Evolutionary conservation across 2,888 invertebrate genomes (phyloP), one percentile per base, ranked within the genome.

Genomic region (Alsophila aescularia): DNA sequence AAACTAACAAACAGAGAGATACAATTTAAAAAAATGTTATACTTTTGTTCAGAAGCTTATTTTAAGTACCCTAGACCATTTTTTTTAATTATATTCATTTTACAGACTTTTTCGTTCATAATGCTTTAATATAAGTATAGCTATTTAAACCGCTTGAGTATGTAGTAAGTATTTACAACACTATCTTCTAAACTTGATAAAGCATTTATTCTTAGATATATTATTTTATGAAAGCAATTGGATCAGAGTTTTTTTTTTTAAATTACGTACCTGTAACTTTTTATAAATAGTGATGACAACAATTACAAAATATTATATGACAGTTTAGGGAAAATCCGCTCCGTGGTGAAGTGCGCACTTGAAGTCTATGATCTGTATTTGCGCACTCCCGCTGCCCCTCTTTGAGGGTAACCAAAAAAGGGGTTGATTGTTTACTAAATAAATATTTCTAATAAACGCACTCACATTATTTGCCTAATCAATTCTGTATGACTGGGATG

Each of bases 401-500:
- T 50, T 62, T 61, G 69, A 71, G 79, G 73, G 77, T 70, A 70
- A 65, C 67, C 64, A 63, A 66, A 58, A 69, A 70, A 77, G 75
- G 72, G 60, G 64, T 53, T 55, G 48, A 29, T 64, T 87, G 81
- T 89, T 87, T 87, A 69, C 78, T 64, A 60, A 71, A 76, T 72
- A 87, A 90, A 90, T 85, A 86, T 87, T 88, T 83, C 83, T 79
- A 78, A 86, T 85, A 83, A 85, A 74, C 75, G 70, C 70, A 76
- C 78, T 77, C 71, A 67, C 66, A 67, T 75, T 87, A 83, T 86
- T 87, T 87, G 78, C 69, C 66, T 77, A 77, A 76, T 83, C 79
- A 63, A 85, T 81, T 85, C 71, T 81, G 79, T 83, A 80, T 71
- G 72, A 74, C 73, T 70, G 68, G 62, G 60, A 56, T 54, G 40